Evolutionary conservation across 2,113 vertebrate species (phyloP), one percentile per base, ranked within the genome.

Genomic region (Actinemys pallida): DNA sequence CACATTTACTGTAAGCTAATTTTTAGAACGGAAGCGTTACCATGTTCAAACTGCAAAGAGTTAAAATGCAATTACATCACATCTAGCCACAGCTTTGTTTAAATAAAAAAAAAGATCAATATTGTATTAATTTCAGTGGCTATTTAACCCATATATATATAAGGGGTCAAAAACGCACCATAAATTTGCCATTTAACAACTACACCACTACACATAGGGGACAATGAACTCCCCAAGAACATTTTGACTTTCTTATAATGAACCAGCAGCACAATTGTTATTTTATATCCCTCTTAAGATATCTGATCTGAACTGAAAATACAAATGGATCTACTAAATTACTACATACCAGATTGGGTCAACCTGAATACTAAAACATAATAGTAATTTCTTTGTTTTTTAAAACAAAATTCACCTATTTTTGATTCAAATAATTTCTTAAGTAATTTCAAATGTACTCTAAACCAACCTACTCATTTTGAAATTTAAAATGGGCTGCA

Each of bases 71-170:
- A 19, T 25, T 88, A 47, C 24, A 45, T 25, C 24, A 76, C 25
- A 45, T 45, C 22, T 76, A 0, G 0, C 78, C 57, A 82, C 86
- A 79, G 75, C 62, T 87, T 94, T 89, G 75, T 88, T 85, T 59
- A 88, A 39, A 89, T 79, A 14, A 96, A 52, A 62, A 62, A 90
- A 35, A 19, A 8, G 86, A 42, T 95, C 93, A 83, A 95, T 95
- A 92, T 27, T 78, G 2, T n/a, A 96, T 91, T 85, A 90, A 96
- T 87, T 89, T 92, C 20, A 1, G 57, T 1, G 69, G 39, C 85
- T 84, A 81, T n/a, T 82, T 75, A 62, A 90, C 56, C 20, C 62
- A 56, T 3, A 5, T 42, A 5, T 42, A 93, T 59, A 27, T 8
- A 89, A 82, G 62, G 54, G 87, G 29, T 78, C 53, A 92, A 47